A percentile compares a stretch with the other conserved stretches of the same genome.
These are phyloP conservation scores for Tolmerus cingulatus DNA, from an alignment of 2,888 invertebrate species.

Conservation along the genomic window DNA sequence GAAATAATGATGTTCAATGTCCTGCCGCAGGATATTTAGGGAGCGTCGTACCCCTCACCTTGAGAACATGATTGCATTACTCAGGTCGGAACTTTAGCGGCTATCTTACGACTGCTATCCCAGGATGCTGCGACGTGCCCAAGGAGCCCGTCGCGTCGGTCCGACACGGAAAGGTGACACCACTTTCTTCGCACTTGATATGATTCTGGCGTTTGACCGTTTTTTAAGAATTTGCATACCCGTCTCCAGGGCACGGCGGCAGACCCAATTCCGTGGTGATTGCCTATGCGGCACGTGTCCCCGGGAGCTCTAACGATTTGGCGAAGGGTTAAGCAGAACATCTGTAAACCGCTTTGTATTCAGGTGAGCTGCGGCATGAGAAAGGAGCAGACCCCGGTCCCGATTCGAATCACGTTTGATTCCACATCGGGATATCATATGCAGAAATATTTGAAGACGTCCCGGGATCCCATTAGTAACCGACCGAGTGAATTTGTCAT, in stretches of 20 bases:
- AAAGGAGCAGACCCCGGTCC: neutral
- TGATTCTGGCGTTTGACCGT: neutral
- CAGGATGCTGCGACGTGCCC: neutral
- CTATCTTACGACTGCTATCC: neutral
- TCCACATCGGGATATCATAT: neutral
- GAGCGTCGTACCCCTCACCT: neutral
- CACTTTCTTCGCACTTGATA: neutral
- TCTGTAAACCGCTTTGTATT: slow-evolving; percentile 9
- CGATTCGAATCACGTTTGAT: slow-evolving; percentile 16
- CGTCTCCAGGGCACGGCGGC: neutral
- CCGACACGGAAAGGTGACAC: neutral
- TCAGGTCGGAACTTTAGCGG: neutral
- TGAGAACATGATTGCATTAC: slow-evolving; percentile 2
- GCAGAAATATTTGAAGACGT: neutral
- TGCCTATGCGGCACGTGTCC: slow-evolving; percentile 22
- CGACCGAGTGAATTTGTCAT: neutral
- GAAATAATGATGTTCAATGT: slow-evolving; percentile 1
- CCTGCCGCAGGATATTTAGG: neutral
- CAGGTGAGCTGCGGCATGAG: neutral
- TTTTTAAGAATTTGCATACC: neutral
- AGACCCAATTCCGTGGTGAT: neutral
- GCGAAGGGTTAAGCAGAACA: slow-evolving; percentile 6
- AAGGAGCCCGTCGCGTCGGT: neutral
- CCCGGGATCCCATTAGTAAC: neutral
- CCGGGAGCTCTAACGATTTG: neutral